Evolutionary conservation across 2,797 vertebrate genomes (phyloP), one percentile per base, ranked within the genome.

Genomic region (Apodemus agrarius): DNA sequence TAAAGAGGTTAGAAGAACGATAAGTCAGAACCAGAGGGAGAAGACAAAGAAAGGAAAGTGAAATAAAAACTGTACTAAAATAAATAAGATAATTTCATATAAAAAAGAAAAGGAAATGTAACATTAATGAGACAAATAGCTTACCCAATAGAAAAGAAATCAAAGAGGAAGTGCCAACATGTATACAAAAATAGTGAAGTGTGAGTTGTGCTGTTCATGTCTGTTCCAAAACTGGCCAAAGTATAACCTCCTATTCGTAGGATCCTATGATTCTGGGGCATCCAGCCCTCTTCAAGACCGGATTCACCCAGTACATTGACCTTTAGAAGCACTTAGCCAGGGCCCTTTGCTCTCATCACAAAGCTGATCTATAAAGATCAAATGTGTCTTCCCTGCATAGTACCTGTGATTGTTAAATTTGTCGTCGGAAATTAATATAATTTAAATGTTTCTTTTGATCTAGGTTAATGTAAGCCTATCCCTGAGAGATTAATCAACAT

Each of bases 371-470:
- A 21, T 59, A 65, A 93, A 97, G 93, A 96, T 88, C 89, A 92
- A 52, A 49, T 37, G 54, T 16, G 57, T 16, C 49, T 6, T 88
- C 37, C 5, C 49, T 7, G 81, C 80, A 26, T 22, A 65, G 16
- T 61, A 84, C 16, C 49, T 54, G 79, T 88, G 34, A 3, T 59
- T 84, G 57, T 24, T 78, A 75, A 59, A 52, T 84, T 93, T 96
- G 81, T 97, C 74, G 65, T 12, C 88, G 78, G 21, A 92, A 96
- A 96, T 93, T 89, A 92, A 92, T 90, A 43, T 83, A 85, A 74
- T 87, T 84, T 91, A 59, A 29, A 46, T 43, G 17, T 72, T 96
- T 96, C 61, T 69, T 96, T 93, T 93, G 24, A 96, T 93, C 72
- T 91, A 95, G 43, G 91, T 87, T 96, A 96, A 94, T 72, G 13